Evolutionary conservation across 2,113 vertebrate genomes (phyloP).

Genomic region (Syngnathoides biaculeatus): DNA sequence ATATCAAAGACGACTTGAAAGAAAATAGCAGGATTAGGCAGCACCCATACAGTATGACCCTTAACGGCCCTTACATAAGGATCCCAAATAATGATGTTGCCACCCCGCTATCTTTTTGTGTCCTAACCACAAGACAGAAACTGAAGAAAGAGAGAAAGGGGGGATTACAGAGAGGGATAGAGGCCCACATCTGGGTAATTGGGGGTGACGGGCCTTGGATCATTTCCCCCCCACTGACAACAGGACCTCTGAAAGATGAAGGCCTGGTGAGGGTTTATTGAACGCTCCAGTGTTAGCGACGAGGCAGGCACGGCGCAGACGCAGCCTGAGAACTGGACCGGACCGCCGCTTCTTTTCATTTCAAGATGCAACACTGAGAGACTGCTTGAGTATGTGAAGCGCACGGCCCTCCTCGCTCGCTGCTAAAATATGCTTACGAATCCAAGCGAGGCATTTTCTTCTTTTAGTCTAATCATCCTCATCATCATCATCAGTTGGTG

Average conservation of each 20-base stretch:
- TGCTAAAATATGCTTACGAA: constrained; percentile 5
- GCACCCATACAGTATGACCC: constrained; percentile 14
- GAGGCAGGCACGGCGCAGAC: not conserved
- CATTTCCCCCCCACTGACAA: constrained; percentile 50
- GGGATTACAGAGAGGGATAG: constrained; percentile 37
- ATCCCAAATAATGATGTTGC: constrained; percentile 17
- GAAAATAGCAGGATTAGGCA: not conserved
- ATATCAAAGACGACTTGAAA: not conserved
- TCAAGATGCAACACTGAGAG: not conserved
- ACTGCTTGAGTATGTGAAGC: not conserved
- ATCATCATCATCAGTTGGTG: not conserved
- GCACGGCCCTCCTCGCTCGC: constrained; percentile 3
- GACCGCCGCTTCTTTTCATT: not conserved
- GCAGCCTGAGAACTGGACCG: not conserved
- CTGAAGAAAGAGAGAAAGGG: constrained; percentile 26
- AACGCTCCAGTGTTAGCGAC: constrained; percentile 7
- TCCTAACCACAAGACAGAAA: constrained; percentile 23
- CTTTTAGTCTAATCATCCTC: constrained; percentile 8
- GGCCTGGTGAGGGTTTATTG: not conserved
- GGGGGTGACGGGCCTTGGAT: constrained; percentile 59
- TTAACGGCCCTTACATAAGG: constrained; percentile 27
- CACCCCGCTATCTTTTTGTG: constrained; percentile 21
- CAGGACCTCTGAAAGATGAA: constrained; percentile 33
- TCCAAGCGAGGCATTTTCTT: constrained; percentile 6
- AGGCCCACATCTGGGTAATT: constrained; percentile 63